Evolutionary conservation across 2,797 vertebrate species (phyloP).

Genomic region (Danio choprae): DNA sequence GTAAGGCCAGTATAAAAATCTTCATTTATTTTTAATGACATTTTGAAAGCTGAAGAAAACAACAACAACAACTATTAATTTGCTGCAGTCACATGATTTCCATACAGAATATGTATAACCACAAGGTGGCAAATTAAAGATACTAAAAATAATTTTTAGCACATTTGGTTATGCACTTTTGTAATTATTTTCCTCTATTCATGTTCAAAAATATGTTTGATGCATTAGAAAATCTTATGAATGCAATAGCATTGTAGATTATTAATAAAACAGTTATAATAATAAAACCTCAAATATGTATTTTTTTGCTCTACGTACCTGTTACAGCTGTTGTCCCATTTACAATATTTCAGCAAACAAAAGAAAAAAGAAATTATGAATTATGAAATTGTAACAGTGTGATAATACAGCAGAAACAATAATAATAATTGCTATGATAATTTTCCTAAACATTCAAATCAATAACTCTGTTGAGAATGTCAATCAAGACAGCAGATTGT

Average conservation of each 20-base stretch:
- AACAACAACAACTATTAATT: background rate
- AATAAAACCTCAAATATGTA: too few species aligned
- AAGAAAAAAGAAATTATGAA: background rate
- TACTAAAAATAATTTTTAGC: background rate
- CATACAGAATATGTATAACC: background rate
- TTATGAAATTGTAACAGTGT: too few species aligned
- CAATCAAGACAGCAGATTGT: too few species aligned
- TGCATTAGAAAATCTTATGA: background rate
- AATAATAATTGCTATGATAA: too few species aligned
- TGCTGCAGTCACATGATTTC: background rate
- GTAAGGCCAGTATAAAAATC: constrained; percentile 29
- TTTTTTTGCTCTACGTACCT: background rate
- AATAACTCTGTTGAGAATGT: too few species aligned
- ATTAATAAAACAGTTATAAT: background rate
- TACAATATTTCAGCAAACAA: background rate
- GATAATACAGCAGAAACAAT: too few species aligned
- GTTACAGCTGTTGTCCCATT: background rate
- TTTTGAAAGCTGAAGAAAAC: constrained; percentile 27
- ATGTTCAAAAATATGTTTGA: background rate
- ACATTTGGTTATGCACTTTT: background rate
- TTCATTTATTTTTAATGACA: constrained; percentile 59
- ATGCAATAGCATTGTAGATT: background rate
- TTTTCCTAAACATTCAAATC: too few species aligned
- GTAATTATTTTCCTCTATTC: background rate
- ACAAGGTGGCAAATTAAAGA: background rate